phyloP scores from a whole-genome alignment of 2,113 vertebrate species.

The Cettia cetti region DNA sequence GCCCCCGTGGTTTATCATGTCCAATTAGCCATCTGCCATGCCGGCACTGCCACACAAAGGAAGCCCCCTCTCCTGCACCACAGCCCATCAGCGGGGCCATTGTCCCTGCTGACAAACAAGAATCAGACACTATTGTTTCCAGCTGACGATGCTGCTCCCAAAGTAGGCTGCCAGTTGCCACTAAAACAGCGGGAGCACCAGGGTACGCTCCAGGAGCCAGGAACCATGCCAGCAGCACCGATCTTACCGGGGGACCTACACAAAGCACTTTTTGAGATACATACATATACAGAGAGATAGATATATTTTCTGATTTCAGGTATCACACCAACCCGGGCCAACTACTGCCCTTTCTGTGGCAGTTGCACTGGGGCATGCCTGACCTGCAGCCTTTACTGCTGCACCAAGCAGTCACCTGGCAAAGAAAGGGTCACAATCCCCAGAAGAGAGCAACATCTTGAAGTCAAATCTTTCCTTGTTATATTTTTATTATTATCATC shows the following conservation, averaged over 20 bases:
- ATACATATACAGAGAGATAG: accelerated
- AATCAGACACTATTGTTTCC: conserved; percentile 71
- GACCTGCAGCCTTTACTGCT: background rate
- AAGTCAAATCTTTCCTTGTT: background rate
- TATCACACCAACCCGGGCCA: background rate
- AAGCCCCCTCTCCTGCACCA: conserved; percentile 1
- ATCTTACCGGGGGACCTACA: background rate
- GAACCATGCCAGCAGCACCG: background rate
- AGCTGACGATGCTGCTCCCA: conserved; percentile 27
- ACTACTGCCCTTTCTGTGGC: background rate
- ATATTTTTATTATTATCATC: background rate
- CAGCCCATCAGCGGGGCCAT: conserved; percentile 59
- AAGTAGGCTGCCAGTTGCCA: conserved; percentile 59
- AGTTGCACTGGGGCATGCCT: background rate
- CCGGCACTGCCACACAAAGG: conserved; percentile 44
- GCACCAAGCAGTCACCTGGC: background rate
- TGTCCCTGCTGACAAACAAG: conserved; percentile 70
- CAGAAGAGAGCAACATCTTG: background rate
- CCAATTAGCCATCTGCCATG: conserved; percentile 90
- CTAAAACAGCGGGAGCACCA: conserved; percentile 50
- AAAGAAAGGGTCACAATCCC: background rate
- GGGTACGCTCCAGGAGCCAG: conserved; percentile 24
- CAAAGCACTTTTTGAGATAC: background rate
- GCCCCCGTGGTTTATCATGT: conserved; percentile 75
- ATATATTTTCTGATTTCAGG: background rate